Percentiles rank a stretch among this genome's conserved stretches.
phyloP scores from a whole-genome alignment of 2,113 vertebrate species.

The Ia io region DNA sequence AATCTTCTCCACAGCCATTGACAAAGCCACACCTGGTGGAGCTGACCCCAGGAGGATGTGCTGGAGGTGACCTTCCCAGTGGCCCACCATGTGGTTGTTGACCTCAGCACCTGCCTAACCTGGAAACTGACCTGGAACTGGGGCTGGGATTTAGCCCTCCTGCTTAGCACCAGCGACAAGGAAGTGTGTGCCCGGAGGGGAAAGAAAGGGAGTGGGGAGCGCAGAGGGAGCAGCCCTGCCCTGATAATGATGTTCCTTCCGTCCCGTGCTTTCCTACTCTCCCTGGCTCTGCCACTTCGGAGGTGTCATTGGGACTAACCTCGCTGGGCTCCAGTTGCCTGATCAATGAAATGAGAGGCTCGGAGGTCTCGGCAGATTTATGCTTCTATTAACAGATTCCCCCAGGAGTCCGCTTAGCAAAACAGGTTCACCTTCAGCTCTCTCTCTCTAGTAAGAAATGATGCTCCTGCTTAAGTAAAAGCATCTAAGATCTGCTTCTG shows the following conservation, averaged over 20 bases:
- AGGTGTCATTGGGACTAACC: background rate
- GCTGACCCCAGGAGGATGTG: background rate
- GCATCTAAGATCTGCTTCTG: background rate
- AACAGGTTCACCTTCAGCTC: background rate
- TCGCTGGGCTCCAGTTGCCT: background rate
- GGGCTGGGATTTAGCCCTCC: background rate
- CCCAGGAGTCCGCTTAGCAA: background rate
- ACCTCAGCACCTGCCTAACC: background rate
- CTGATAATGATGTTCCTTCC: background rate
- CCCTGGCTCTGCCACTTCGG: background rate
- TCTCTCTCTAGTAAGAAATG: background rate
- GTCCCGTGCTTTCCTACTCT: background rate
- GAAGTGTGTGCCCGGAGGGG: background rate
- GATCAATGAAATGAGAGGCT: background rate
- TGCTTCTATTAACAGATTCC: background rate
- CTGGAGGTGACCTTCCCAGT: background rate
- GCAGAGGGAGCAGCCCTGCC: fast-evolving
- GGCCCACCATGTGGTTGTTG: background rate
- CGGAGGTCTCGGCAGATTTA: background rate
- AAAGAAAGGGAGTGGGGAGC: background rate
- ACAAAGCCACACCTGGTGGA: fast-evolving
- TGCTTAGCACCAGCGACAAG: background rate
- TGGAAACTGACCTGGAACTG: background rate
- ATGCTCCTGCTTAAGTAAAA: background rate
- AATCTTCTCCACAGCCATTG: background rate